Evolutionary conservation across 2,797 vertebrate species (phyloP).

Genomic region (Limnodromus scolopaceus): DNA sequence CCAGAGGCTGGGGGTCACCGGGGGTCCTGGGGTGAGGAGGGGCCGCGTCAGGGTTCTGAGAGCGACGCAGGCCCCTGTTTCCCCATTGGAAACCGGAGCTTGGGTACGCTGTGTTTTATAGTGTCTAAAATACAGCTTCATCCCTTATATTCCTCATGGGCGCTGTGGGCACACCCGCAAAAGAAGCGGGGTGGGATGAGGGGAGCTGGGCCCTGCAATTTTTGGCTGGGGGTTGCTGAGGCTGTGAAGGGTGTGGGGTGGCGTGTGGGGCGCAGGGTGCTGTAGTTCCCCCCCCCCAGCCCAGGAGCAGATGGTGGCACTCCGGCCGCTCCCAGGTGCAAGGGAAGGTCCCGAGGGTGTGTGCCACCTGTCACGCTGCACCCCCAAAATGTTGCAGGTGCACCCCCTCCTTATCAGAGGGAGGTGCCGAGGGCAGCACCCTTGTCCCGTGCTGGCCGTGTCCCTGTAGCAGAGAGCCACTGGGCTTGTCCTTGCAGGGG

Average conservation of each 20-base stretch:
- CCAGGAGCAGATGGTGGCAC: background rate
- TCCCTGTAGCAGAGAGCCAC: rapidly evolving
- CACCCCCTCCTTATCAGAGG: too few relatives aligned
- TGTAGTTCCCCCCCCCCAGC: background rate
- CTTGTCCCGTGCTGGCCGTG: background rate
- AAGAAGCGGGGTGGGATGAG: background rate
- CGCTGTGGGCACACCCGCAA: background rate
- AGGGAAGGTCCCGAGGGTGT: too few relatives aligned
- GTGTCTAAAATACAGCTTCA: background rate
- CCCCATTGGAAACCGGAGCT: rapidly evolving
- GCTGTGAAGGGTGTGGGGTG: background rate
- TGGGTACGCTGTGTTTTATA: rapidly evolving
- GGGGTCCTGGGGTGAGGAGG: rapidly evolving
- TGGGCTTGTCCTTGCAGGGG: too few relatives aligned
- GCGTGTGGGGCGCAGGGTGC: rapidly evolving
- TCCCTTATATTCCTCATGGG: rapidly evolving
- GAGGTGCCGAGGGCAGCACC: background rate
- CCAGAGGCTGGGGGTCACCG: background rate
- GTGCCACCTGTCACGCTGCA: too few relatives aligned
- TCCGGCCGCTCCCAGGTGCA: background rate
- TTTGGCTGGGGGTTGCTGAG: too few relatives aligned
- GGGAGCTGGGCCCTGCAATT: rapidly evolving
- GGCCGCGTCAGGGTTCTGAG: rapidly evolving
- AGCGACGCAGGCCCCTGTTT: rapidly evolving
- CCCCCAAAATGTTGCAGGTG: too few relatives aligned